Evolutionary conservation across 2,797 vertebrate genomes (phyloP).

Genomic region (Leptatherina wallacei): DNA sequence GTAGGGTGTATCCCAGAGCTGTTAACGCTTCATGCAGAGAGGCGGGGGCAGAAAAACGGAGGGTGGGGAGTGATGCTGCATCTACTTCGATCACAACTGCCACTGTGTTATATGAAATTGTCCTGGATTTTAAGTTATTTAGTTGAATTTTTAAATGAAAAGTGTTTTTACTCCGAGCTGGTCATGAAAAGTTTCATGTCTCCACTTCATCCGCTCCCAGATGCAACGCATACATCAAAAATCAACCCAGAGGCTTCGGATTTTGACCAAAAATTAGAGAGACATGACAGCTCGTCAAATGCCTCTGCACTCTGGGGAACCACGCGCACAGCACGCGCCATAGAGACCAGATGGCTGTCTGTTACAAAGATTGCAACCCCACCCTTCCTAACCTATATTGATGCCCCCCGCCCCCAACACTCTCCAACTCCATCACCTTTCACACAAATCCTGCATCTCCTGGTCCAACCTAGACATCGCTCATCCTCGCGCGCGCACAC

Average conservation of each 20-base stretch:
- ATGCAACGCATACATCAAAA: background rate
- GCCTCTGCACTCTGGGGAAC: constrained; percentile 76
- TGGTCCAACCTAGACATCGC: constrained; percentile 9
- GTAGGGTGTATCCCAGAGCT: constrained; percentile 35
- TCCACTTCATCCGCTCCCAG: fast-evolving
- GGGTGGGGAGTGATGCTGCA: background rate
- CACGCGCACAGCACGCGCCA: constrained; percentile 87
- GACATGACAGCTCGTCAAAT: constrained; percentile 64
- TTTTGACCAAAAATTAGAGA: constrained; percentile 29
- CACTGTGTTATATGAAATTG: background rate
- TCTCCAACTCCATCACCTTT: constrained; percentile 13
- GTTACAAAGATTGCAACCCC: constrained; percentile 63
- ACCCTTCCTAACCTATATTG: constrained; percentile 7
- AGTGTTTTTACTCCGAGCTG: fast-evolving
- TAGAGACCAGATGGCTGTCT: constrained; percentile 81
- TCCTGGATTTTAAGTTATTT: background rate
- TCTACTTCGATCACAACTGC: constrained; percentile 14
- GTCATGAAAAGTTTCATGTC: background rate
- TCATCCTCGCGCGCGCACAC: background rate
- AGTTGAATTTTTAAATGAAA: background rate
- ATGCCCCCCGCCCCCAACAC: constrained; percentile 15
- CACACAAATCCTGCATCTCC: constrained; percentile 37
- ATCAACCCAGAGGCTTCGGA: background rate
- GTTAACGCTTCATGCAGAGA: constrained; percentile 23
- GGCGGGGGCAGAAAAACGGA: constrained; percentile 35